Base-by-base conservation (phyloP, 2,797 vertebrate genomes). In the Eutrigla gurnardus region DNA sequence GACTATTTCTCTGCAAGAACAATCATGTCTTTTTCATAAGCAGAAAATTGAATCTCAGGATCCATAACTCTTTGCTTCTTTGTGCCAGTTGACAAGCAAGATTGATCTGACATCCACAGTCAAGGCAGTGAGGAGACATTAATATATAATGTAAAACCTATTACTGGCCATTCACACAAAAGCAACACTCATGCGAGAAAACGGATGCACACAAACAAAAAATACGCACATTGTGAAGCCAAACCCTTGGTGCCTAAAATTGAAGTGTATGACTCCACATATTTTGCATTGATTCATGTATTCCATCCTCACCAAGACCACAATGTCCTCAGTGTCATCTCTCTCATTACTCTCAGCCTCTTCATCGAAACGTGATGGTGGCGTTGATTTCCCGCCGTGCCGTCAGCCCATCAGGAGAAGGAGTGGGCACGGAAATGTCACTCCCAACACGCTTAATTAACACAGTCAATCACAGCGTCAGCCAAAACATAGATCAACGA, bases 371-470 rank as follows among this genome's bases (percentile, higher is more conserved):
- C 39, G 65, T 70, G 78, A 64, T 37, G 37, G 54, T 12, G 49
- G 65, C 47, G 69, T 65, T 63, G 78, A 76, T 75, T 81, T 81
- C 49, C 53, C 75, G 25, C 42, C 49, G 10, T 72, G 65, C 78
- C 36, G 55, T 64, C 75, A 61, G 63, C 58, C 60, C 77, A 65
- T 86, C 52, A 63, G 65, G 59, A 69, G 68, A 69, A 58, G 68
- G 47, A 40, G 65, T 3, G 49, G 25, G 40, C 72, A 69, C 69
- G 70, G 76, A 93, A 90, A 91, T 88, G 86, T 86, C 87, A 82
- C 69, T 78, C 85, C 59, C 63, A 74, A 80, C 40, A 52, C 81
- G 84, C 83, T 92, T 92, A 91, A 94, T 94, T 87, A 92, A 78
- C 74, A 69, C 81, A 67, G 81, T 92, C 81, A 39, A 88, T 90